Evolutionary conservation across 2,888 invertebrate genomes (phyloP).

Genomic region (Globia sparganii): DNA sequence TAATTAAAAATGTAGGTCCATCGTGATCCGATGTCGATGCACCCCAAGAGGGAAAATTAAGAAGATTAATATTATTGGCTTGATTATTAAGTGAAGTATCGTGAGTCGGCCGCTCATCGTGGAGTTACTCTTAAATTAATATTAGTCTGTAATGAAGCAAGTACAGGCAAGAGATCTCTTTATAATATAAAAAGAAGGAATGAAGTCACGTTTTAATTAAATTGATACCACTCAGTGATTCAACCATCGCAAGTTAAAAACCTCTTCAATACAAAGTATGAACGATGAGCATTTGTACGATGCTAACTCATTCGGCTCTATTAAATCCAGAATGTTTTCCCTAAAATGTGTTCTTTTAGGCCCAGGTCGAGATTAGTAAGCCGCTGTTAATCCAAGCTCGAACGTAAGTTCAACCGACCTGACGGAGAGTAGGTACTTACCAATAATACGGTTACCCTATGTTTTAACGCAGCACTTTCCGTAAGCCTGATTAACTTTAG

Average conservation of each 20-base stretch:
- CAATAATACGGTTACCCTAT: not conserved
- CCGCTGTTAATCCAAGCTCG: slow-evolving; percentile 1
- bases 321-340: not conserved
- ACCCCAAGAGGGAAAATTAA: slow-evolving; percentile 5
- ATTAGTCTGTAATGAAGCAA: slow-evolving; percentile 12
- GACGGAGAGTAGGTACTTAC: not conserved
- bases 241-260: no score
- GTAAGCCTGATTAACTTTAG: not conserved
- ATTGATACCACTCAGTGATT: not conserved
- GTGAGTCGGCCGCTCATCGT: not conserved
- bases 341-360: not conserved
- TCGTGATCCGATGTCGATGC: slow-evolving; percentile 14
- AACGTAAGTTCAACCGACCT: not conserved
- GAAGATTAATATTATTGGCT: slow-evolving; percentile 35
- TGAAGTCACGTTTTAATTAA: not conserved
- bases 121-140: slow-evolving; percentile 22
- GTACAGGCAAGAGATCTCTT: not conserved
- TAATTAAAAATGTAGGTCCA: slow-evolving; percentile 51
- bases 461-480: not conserved
- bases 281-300: not conserved
- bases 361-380: not conserved
- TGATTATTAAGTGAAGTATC: slow-evolving; percentile 35
- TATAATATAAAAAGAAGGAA: no score
- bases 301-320: not conserved
- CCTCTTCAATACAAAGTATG: not conserved